phyloP scores from a whole-genome alignment of 2,888 invertebrate genomes.

The Brenthis ino region DNA sequence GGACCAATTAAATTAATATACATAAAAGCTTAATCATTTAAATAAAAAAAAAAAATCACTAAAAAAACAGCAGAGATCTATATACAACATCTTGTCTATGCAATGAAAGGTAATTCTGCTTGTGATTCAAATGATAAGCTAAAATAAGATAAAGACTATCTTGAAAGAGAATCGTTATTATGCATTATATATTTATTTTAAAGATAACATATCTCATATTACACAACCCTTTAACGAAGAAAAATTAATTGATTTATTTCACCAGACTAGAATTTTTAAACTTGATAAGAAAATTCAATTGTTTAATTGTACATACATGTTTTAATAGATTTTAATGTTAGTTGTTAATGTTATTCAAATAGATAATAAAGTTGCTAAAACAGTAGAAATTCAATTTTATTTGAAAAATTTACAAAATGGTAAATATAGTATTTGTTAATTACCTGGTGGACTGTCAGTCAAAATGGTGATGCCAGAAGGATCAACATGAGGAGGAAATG shows the following conservation, averaged over 20 bases:
- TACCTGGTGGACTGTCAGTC: constrained; percentile 84
- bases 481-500: constrained; percentile 91
- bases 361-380: no score
- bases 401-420: no score
- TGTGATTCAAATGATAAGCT: constrained; percentile 10
- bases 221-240: constrained; percentile 1
- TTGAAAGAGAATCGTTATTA: constrained; percentile 12
- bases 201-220: constrained; percentile 7
- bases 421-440: background rate
- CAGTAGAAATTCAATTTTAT: no score
- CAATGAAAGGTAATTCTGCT: background rate
- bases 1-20: background rate
- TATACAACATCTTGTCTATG: no score
- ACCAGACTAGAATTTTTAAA: background rate
- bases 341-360: no score
- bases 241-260: constrained; percentile 1
- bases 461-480: constrained; percentile 88
- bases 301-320: no score
- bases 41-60: no score
- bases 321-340: no score
- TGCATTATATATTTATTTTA: constrained; percentile 16
- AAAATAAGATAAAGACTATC: constrained; percentile 7
- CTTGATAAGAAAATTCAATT: no score
- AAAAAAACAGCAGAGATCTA: no score
- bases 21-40: no score